Percentiles rank a stretch among this genome's conserved stretches.
Conservation (phyloP, 1,140 invertebrate genomes). For the Arctopsyche grandis region DNA sequence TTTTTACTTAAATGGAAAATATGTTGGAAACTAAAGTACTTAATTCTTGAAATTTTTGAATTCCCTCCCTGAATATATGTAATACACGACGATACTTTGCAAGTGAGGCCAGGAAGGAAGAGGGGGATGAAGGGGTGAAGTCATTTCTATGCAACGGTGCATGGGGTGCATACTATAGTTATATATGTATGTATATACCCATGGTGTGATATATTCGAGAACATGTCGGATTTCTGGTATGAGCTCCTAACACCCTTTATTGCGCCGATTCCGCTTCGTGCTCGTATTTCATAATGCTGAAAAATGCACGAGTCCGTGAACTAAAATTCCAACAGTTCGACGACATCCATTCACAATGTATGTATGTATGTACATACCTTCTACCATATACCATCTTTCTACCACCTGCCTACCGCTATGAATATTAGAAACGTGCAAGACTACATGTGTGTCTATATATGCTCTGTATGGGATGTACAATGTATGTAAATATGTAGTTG, state of each 20-base stretch:
- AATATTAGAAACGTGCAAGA: not conserved
- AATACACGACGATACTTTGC: not conserved
- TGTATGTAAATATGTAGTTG: too few species aligned
- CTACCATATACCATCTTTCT: not conserved
- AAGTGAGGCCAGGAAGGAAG: not conserved
- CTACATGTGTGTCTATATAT: not conserved
- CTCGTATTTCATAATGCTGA: constrained; percentile 35
- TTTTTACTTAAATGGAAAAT: too few species aligned
- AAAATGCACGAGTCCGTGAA: constrained; percentile 16
- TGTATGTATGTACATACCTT: not conserved
- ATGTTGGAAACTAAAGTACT: too few species aligned
- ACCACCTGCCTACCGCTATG: not conserved
- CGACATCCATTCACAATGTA: not conserved
- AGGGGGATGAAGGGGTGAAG: not conserved
- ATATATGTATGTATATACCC: not conserved
- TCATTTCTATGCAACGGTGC: not conserved
- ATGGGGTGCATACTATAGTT: not conserved
- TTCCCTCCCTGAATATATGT: not conserved
- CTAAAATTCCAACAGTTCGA: not conserved
- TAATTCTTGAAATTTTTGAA: too few species aligned
- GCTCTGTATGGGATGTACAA: too few species aligned
- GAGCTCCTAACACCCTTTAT: constrained; percentile 25
- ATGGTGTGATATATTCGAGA: not conserved
- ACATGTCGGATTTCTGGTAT: constrained; percentile 27
- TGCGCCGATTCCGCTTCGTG: constrained; percentile 9